These are phyloP conservation scores for Anableps anableps DNA, from an alignment of 2,797 vertebrate species.

Conservation along the genomic window DNA sequence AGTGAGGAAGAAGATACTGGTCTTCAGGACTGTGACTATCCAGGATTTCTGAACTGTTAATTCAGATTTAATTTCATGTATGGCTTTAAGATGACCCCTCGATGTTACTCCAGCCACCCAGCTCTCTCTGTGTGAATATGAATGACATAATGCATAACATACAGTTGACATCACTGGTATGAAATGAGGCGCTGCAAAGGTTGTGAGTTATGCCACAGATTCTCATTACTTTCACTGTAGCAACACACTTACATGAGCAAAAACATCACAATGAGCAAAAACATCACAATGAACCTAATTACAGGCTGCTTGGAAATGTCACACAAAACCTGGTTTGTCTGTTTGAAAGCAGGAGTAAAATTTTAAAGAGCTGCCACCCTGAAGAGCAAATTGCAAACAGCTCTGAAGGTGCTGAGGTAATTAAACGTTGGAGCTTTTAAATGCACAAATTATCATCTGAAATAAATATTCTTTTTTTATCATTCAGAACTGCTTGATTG, in stretches of 20 bases:
- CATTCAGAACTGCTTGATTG: conserved; percentile 38
- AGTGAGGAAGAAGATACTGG: not conserved
- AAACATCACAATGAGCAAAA: conserved; percentile 7
- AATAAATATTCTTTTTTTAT: conserved; percentile 52
- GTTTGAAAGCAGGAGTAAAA: conserved; percentile 17
- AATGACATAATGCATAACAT: conserved; percentile 56
- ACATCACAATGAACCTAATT: conserved; percentile 67
- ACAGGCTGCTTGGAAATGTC: conserved; percentile 59
- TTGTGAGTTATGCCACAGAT: conserved; percentile 48
- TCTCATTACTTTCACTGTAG: conserved; percentile 43
- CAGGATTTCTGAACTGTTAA: conserved; percentile 6
- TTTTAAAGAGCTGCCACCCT: conserved; percentile 26
- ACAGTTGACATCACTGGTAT: conserved; percentile 61
- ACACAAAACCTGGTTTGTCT: conserved; percentile 56
- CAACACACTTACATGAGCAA: conserved; percentile 13
- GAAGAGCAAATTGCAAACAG: conserved; percentile 34
- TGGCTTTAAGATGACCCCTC: conserved; percentile 5
- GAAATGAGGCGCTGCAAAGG: conserved; percentile 45
- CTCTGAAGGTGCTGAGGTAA: conserved; percentile 45
- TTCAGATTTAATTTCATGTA: conserved; percentile 21
- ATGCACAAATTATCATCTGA: conserved; percentile 62
- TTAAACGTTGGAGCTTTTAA: conserved; percentile 50
- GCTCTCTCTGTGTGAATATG: conserved; percentile 26
- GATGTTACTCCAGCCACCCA: not conserved
- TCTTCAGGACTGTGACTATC: not conserved